phyloP scores from a whole-genome alignment of 2,888 invertebrate genomes.

The Tetranychus piercei region DNA sequence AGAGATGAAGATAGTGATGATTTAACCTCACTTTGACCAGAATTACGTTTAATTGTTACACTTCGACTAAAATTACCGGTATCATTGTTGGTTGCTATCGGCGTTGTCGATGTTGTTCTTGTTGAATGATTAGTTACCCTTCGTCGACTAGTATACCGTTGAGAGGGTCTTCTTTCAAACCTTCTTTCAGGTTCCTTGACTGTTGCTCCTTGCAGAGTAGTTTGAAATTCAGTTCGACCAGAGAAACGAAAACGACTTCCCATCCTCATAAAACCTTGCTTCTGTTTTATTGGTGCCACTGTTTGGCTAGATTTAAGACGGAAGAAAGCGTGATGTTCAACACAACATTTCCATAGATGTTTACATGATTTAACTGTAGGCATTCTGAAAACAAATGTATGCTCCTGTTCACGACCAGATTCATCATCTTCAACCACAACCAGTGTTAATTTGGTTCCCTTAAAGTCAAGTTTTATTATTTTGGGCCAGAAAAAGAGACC shows the following conservation, averaged over 20 bases:
- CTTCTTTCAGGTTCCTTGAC: constrained; percentile 48
- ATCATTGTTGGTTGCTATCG: constrained; percentile 16
- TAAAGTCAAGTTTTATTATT: constrained; percentile 91
- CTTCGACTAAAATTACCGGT: constrained; percentile 29
- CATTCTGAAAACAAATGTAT: constrained; percentile 88
- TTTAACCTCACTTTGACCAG: constrained; percentile 12
- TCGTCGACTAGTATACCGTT: constrained; percentile 79
- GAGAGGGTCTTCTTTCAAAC: constrained; percentile 88
- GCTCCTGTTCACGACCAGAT: constrained; percentile 62
- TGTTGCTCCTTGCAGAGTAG: constrained; percentile 64
- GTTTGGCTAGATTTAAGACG: constrained; percentile 44
- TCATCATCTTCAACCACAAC: constrained; percentile 98
- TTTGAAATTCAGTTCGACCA: constrained; percentile 94
- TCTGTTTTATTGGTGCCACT: constrained; percentile 58
- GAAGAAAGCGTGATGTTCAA: constrained; percentile 98
- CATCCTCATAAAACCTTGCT: constrained; percentile 95
- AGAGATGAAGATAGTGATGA: constrained; percentile 14
- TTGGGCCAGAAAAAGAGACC: constrained; percentile 98
- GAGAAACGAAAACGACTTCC: constrained; percentile 83
- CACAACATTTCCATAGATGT: constrained; percentile 98
- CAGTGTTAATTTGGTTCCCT: constrained; percentile 86
- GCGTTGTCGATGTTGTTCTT: constrained; percentile 14
- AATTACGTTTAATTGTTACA: constrained; percentile 7
- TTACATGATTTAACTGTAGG: constrained; percentile 96
- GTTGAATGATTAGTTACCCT: constrained; percentile 31